These are phyloP conservation scores for Archilochus colubris DNA, from an alignment of 2,113 vertebrate genomes.

Conservation along the genomic window DNA sequence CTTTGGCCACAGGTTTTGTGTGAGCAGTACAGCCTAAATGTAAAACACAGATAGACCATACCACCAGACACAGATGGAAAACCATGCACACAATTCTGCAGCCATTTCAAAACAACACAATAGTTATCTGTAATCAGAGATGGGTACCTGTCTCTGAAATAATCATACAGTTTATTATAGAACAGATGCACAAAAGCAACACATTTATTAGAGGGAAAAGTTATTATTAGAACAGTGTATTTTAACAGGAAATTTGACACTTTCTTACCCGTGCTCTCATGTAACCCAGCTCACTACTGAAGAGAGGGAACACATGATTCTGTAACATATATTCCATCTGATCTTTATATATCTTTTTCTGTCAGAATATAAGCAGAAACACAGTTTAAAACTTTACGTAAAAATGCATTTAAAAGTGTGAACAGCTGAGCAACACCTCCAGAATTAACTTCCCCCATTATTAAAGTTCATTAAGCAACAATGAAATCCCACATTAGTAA, in stretches of 20 bases:
- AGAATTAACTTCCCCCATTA: not conserved
- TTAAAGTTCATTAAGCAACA: not conserved
- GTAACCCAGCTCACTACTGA: conserved; percentile 95
- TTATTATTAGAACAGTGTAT: not conserved
- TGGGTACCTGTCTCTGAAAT: not conserved
- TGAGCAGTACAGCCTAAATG: conserved; percentile 72
- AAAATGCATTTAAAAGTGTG: not conserved
- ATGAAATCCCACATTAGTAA: not conserved
- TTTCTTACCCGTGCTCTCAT: conserved; percentile 95
- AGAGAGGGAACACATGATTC: conserved; percentile 97
- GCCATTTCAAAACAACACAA: conserved; percentile 46
- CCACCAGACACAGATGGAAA: conserved; percentile 77
- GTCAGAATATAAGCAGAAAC: conserved; percentile 51
- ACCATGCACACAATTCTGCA: conserved; percentile 75
- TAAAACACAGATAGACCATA: conserved; percentile 73
- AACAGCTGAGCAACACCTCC: not conserved
- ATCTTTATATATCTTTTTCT: conserved; percentile 99
- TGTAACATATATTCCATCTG: conserved; percentile 99
- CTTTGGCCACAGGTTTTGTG: conserved; percentile 74
- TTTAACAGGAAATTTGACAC: not conserved
- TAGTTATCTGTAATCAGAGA: not conserved
- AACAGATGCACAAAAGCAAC: not conserved
- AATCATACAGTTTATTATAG: not conserved
- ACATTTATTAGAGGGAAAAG: not conserved
- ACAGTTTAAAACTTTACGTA: not conserved